Conservation (phyloP, 2,797 vertebrate species). For the Huso huso region DNA sequence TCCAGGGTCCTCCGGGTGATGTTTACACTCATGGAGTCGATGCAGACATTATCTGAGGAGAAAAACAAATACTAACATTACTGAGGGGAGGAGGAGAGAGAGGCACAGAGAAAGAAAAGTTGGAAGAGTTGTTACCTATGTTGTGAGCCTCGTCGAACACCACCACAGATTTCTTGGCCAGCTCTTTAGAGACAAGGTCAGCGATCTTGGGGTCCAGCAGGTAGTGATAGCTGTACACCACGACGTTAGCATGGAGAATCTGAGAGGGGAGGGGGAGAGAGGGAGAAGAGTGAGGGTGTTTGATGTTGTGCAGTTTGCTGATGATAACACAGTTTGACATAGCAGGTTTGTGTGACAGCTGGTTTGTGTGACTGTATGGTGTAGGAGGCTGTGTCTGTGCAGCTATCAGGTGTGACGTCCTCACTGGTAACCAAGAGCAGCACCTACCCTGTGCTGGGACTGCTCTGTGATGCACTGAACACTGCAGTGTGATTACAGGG, state of each 20-base stretch:
- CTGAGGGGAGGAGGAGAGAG: neutral
- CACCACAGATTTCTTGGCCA: slow-evolving; percentile 79
- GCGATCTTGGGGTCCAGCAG: slow-evolving; percentile 91
- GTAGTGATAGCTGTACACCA: slow-evolving; percentile 94
- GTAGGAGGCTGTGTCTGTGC: too few relatives aligned
- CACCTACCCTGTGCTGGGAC: too few relatives aligned
- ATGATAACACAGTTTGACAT: too few relatives aligned
- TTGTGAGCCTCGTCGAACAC: slow-evolving; percentile 93
- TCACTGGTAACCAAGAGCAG: too few relatives aligned
- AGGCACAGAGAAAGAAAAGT: neutral
- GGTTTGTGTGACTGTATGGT: too few relatives aligned
- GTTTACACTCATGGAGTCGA: slow-evolving; percentile 92
- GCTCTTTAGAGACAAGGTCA: slow-evolving; percentile 82
- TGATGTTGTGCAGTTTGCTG: too few relatives aligned
- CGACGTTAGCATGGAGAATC: slow-evolving; percentile 82
- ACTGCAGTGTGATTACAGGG: too few relatives aligned
- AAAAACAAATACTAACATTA: slow-evolving; percentile 4
- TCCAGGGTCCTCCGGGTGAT: slow-evolving; percentile 80
- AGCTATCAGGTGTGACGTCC: too few relatives aligned
- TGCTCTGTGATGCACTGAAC: too few relatives aligned
- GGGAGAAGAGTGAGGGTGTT: too few relatives aligned
- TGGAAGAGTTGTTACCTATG: slow-evolving; percentile 59
- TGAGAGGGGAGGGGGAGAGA: slow-evolving; percentile 26
- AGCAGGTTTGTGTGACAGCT: too few relatives aligned
- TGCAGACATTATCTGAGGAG: slow-evolving; percentile 79